phyloP scores from a whole-genome alignment of 2,888 invertebrate genomes.

The Matsumyia berberina region DNA sequence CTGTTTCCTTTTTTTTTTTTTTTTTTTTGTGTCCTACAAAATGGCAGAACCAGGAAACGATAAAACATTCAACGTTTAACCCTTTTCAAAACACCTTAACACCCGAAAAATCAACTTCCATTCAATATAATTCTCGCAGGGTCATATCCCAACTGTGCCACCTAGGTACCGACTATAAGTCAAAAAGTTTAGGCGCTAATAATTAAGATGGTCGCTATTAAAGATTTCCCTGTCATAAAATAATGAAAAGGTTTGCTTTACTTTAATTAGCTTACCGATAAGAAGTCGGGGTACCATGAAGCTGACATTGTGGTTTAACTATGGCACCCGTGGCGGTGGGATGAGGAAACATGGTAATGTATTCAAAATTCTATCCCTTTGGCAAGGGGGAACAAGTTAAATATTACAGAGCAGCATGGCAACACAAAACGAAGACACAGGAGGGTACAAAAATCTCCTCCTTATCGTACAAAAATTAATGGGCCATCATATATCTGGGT shows the following conservation, averaged over 20 bases:
- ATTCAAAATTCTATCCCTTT: conserved; percentile 37
- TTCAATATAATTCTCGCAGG: conserved; percentile 50
- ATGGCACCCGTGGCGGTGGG: not conserved
- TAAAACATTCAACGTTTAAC: conserved; percentile 66
- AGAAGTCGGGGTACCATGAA: conserved; percentile 51
- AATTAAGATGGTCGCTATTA: conserved; percentile 69
- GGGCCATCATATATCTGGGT: conserved; percentile 71
- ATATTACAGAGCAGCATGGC: conserved; percentile 18
- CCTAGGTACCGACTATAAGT: conserved; percentile 28
- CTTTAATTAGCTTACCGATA: conserved; percentile 67
- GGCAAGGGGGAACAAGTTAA: conserved; percentile 4
- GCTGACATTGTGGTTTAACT: conserved; percentile 53
- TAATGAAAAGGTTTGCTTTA: conserved; percentile 66
- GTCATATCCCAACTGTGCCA: conserved; percentile 3
- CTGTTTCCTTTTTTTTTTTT: not conserved
- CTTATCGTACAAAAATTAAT: conserved; percentile 51
- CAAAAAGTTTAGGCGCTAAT: conserved; percentile 64
- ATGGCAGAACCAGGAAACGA: conserved; percentile 49
- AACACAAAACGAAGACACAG: conserved; percentile 12
- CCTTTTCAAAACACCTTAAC: conserved; percentile 71
- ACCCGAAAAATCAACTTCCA: conserved; percentile 52
- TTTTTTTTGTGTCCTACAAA: conserved; percentile 13
- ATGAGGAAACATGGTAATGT: conserved; percentile 41
- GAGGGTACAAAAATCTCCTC: conserved; percentile 13
- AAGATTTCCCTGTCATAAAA: conserved; percentile 63